Percentiles rank a stretch among this genome's conserved stretches.
These are phyloP conservation scores for Dexiosoma caninum DNA, from an alignment of 2,888 invertebrate genomes.

Conservation along the genomic window DNA sequence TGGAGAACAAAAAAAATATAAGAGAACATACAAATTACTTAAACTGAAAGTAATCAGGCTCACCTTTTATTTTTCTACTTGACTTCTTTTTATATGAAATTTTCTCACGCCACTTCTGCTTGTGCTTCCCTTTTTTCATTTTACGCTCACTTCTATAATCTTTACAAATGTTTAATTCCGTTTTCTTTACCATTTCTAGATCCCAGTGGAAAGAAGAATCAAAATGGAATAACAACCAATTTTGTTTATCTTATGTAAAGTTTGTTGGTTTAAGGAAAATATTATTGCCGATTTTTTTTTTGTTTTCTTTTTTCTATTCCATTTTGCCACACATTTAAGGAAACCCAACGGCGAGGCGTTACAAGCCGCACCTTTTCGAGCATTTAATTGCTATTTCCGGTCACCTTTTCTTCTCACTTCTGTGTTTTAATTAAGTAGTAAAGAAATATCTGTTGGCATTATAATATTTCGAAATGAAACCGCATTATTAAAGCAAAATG, in stretches of 20 bases:
- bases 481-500: slow-evolving; percentile 50
- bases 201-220: not conserved
- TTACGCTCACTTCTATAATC: not conserved
- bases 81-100: slow-evolving; percentile 21
- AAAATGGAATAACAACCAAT: slow-evolving; percentile 5
- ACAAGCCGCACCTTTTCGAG: slow-evolving; percentile 65
- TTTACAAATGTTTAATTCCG: slow-evolving; percentile 19
- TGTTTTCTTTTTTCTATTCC: slow-evolving; percentile 13
- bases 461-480: slow-evolving; percentile 51
- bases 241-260: slow-evolving; percentile 44
- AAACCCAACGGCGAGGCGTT: slow-evolving; percentile 59
- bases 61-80: slow-evolving; percentile 36
- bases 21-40: not conserved
- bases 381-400: slow-evolving; percentile 66
- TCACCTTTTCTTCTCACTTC: slow-evolving; percentile 46
- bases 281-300: not conserved
- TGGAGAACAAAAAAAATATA: too few species aligned
- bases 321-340: not conserved
- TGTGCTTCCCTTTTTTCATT: not conserved
- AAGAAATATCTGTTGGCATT: slow-evolving; percentile 6
- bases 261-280: slow-evolving; percentile 37
- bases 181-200: not conserved
- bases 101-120: slow-evolving; percentile 15
- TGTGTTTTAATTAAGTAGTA: slow-evolving; percentile 1
- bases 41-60: slow-evolving; percentile 17